Conservation (phyloP, 2,113 vertebrate genomes). For the Callithrix jacchus region DNA sequence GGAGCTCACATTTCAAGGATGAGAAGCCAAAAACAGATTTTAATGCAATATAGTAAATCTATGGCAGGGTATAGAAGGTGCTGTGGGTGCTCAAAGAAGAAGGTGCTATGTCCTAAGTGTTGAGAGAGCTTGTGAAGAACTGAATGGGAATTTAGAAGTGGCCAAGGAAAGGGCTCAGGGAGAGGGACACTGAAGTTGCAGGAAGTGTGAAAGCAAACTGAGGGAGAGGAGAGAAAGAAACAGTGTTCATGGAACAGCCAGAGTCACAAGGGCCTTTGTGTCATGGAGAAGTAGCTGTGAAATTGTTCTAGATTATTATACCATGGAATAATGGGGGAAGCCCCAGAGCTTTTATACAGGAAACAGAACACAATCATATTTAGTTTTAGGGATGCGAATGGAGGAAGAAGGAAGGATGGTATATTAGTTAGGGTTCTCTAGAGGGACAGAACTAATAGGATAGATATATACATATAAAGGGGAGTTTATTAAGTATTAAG, state of each 20-base stretch:
- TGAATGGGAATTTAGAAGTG: background rate
- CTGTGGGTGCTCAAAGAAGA: background rate
- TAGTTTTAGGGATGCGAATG: background rate
- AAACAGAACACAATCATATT: background rate
- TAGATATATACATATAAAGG: too few relatives aligned
- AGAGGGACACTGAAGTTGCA: background rate
- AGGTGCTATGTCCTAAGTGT: background rate
- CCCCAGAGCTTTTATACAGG: background rate
- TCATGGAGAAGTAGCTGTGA: background rate
- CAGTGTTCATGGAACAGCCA: background rate
- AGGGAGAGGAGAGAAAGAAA: background rate
- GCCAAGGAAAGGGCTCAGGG: background rate
- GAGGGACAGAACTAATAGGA: too few relatives aligned
- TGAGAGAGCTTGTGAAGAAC: background rate
- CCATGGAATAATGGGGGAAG: background rate
- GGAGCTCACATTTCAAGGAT: background rate
- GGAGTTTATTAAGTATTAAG: too few relatives aligned
- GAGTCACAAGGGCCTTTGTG: background rate
- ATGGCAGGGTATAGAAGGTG: background rate
- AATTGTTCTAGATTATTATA: background rate
- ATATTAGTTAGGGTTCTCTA: too few relatives aligned
- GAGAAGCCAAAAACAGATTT: background rate
- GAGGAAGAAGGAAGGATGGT: background rate
- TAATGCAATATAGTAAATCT: background rate
- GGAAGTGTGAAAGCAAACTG: background rate